These are phyloP conservation scores for Eidolon dupreanum DNA, from an alignment of 2,797 vertebrate species.

Conservation along the genomic window DNA sequence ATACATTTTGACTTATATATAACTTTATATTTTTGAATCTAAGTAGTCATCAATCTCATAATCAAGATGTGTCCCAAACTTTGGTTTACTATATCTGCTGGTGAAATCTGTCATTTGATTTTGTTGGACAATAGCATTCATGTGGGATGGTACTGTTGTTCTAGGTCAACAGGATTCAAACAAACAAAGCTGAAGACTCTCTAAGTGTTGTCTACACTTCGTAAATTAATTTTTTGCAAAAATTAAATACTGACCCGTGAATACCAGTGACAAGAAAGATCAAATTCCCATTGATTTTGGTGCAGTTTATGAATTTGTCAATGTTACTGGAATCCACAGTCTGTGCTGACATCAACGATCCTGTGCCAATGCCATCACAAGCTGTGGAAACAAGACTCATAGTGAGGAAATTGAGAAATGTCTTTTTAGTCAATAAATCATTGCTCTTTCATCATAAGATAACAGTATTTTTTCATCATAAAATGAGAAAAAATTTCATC, in stretches of 20 bases:
- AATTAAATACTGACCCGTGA: slow-evolving; percentile 91
- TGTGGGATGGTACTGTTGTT: neutral
- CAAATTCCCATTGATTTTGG: slow-evolving; percentile 99
- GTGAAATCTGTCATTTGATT: neutral
- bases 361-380: slow-evolving; percentile 97
- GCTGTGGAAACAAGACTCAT: slow-evolving; percentile 86
- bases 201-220: neutral
- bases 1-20: neutral
- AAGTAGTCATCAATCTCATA: neutral
- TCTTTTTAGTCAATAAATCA: neutral
- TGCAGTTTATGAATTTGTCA: slow-evolving; percentile 97
- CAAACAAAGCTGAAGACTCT: neutral
- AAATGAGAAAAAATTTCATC: neutral
- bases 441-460: neutral
- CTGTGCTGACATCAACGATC: slow-evolving; percentile 93
- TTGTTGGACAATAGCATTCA: neutral
- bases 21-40: neutral
- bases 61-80: neutral
- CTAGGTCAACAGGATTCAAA: neutral
- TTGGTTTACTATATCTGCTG: neutral
- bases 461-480: neutral
- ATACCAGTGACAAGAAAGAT: slow-evolving; percentile 98
- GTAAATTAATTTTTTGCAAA: neutral
- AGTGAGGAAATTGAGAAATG: neutral
- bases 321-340: slow-evolving; percentile 99